Percentiles rank a stretch among this genome's conserved stretches.
Conservation (phyloP, 1,140 invertebrate genomes). For the Drosophila melanogaster region DNA sequence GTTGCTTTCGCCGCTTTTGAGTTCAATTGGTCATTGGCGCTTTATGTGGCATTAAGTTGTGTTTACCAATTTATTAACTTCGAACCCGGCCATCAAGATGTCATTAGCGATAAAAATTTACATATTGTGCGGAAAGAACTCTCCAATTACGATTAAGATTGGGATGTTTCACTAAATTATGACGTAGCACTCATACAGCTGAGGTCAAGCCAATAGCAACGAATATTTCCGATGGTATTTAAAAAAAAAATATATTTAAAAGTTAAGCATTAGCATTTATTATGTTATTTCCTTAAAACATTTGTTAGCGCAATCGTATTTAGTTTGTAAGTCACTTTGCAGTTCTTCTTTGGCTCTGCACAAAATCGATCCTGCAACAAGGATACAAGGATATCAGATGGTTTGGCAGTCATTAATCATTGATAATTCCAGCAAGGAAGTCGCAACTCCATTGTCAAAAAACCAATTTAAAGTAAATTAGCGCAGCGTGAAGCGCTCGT, state of each 20-base stretch:
- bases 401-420: conserved; percentile 66
- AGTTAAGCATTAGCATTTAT: too few species aligned
- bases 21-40: conserved; percentile 62
- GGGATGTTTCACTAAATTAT: not conserved
- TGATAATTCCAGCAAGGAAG: conserved; percentile 52
- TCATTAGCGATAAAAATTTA: conserved; percentile 63
- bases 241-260: too few species aligned
- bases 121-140: conserved; percentile 7
- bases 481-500: conserved; percentile 48
- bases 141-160: not conserved
- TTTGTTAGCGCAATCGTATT: too few species aligned
- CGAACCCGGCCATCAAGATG: conserved; percentile 27
- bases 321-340: too few species aligned
- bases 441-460: conserved; percentile 40
- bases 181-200: too few species aligned
- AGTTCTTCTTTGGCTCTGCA: not conserved
- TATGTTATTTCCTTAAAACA: too few species aligned
- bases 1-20: conserved; percentile 23
- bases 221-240: too few species aligned
- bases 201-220: too few species aligned
- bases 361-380: not conserved
- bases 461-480: conserved; percentile 83
- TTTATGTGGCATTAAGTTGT: conserved; percentile 61
- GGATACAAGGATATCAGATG: not conserved
- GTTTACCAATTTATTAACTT: conserved; percentile 70